Evolutionary conservation across 2,797 vertebrate genomes (phyloP).

Genomic region (Meriones psammophilus): DNA sequence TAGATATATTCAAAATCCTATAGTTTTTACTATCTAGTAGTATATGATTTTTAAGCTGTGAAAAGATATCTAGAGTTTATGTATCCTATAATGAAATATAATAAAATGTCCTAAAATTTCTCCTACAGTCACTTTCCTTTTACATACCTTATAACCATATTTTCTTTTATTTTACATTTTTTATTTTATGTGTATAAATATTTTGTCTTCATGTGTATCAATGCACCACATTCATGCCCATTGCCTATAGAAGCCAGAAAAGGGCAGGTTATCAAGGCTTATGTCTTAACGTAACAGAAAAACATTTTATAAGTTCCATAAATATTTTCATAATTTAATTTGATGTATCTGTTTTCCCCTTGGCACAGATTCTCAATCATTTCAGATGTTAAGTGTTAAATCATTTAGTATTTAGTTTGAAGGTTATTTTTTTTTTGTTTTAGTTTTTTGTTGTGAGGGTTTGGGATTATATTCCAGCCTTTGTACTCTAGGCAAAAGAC

Average conservation of each 20-base stretch:
- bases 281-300: slow-evolving; percentile 1
- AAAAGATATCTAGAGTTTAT: slow-evolving; percentile 45
- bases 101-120: slow-evolving; percentile 35
- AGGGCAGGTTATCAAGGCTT: not conserved
- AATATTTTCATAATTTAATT: slow-evolving; percentile 59
- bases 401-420: slow-evolving; percentile 48
- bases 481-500: not conserved
- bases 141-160: slow-evolving; percentile 4
- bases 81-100: slow-evolving; percentile 42
- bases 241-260: not conserved
- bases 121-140: slow-evolving; percentile 10
- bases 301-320: slow-evolving; percentile 56
- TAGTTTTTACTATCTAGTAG: slow-evolving; percentile 47
- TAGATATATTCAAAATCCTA: not conserved
- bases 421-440: not conserved
- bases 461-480: not conserved
- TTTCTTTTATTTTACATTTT: not conserved
- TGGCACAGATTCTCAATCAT: not conserved
- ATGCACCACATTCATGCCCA: no score
- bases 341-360: slow-evolving; percentile 44
- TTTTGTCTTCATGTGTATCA: not conserved
- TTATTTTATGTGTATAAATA: not conserved
- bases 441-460: not conserved
- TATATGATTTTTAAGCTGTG: not conserved
- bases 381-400: slow-evolving; percentile 65